Base-by-base conservation (phyloP, 1,140 invertebrate species). In the Caenorhabditis brenneri region DNA sequence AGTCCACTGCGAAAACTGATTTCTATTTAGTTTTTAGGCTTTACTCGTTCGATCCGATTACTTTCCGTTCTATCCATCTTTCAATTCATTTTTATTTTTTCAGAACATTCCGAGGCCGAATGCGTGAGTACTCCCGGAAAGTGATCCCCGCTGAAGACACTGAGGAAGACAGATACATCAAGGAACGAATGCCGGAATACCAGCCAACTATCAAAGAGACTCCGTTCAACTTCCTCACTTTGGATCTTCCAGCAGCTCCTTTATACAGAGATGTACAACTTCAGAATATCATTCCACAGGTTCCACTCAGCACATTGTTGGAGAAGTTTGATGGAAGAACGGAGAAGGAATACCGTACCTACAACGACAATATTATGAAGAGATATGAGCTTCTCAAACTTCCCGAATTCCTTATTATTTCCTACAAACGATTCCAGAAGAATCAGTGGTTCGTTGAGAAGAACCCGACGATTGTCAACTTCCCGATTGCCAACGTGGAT, bases 391-490 rank as follows among this genome's bases (percentile, higher is more conserved):
- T 99, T 33, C 96, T 95, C 0, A 93, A 94, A 88, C 92, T 99
- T 60, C 97, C 97, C 15, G 96, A 96, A n/a, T 99, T 96, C 92
- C 93, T 99, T 19, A 98, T 99, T 88, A 92, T 99, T 74, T 98
- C 97, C 87, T 97, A 99, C 60, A 91, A 94, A 93, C 93, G 98
- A 87, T 99, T 99, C 91, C 98, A 96, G 3, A 99, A 97, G 92
- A 99, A 99, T 91, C 97, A 96, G 36, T 99, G 99, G 92, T 98
- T 97, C 89, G 93, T 97, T 16, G 98, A 99, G 91, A 99, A 99
- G 92, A 99, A 99, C 93, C 96, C 96, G 12, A 99, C 98, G 0
- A 99, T 99, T 91, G 97, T 99, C 0, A 99, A 99, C 92, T 99
- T 99, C 91, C 97, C 97, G 7, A 96, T 99, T 53, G 97, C 96